These are phyloP conservation scores for Heterocephalus glaber DNA, from an alignment of 2,113 vertebrate genomes.

Conservation along the genomic window DNA sequence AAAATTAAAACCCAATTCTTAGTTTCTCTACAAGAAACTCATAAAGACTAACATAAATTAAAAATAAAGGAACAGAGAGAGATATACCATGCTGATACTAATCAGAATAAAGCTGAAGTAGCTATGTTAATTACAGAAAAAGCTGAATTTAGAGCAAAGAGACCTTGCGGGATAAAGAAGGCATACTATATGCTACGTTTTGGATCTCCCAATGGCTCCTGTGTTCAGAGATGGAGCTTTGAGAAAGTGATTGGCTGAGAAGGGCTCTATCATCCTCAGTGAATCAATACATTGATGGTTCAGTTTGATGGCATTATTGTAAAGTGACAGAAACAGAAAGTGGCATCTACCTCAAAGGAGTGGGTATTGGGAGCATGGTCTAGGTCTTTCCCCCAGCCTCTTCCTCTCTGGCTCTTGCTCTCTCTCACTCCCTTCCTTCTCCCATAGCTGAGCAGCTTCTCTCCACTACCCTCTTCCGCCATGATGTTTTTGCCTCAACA, in stretches of 20 bases:
- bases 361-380: background rate
- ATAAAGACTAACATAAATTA: background rate
- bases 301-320: background rate
- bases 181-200: background rate
- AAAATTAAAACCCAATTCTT: background rate
- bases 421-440: background rate
- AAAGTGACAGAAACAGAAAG: background rate
- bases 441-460: background rate
- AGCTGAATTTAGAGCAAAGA: background rate
- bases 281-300: background rate
- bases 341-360: background rate
- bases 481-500: background rate
- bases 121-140: background rate
- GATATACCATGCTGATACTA: background rate
- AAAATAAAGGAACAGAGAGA: background rate
- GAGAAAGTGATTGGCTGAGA: background rate
- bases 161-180: background rate
- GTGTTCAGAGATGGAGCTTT: background rate
- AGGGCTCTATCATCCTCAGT: background rate
- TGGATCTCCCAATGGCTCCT: background rate
- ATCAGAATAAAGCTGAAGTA: background rate
- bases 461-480: too few relatives aligned
- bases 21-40: background rate
- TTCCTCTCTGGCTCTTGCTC: background rate
- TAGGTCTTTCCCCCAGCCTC: background rate